Conservation (phyloP, 2,888 invertebrate genomes). For the Sinodicranocentrus sp. region DNA sequence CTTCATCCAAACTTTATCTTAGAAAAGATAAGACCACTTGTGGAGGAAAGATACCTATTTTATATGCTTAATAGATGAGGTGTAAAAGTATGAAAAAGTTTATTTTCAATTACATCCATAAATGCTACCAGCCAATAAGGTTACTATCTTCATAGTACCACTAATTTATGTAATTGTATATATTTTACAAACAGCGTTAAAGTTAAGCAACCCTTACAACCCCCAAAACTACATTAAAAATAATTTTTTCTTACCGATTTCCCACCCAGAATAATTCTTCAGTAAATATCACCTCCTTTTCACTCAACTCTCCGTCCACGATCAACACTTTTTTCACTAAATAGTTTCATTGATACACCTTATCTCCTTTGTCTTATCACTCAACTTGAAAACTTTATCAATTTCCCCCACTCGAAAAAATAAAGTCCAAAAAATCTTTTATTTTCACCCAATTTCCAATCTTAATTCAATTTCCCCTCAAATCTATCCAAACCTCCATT, state of each 20-base stretch:
- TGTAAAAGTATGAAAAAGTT: not conserved
- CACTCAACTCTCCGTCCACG: conserved; percentile 14
- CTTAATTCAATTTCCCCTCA: not conserved
- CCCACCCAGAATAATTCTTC: not conserved
- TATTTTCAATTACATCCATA: not conserved
- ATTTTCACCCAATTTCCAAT: not conserved
- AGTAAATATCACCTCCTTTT: too few species aligned
- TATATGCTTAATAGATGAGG: not conserved
- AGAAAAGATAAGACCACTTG: not conserved
- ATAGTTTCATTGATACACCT: conserved; percentile 52
- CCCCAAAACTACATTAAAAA: not conserved
- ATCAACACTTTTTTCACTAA: conserved; percentile 29
- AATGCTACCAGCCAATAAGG: not conserved
- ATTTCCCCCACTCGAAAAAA: conserved; percentile 7
- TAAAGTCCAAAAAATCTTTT: too few species aligned
- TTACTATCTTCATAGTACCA: not conserved
- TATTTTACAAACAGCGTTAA: not conserved
- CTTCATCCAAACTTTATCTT: not conserved
- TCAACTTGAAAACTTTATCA: too few species aligned
- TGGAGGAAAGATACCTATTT: not conserved
- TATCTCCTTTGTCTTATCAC: too few species aligned
- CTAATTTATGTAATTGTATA: not conserved
- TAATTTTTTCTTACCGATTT: conserved; percentile 1
- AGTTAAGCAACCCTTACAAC: not conserved
- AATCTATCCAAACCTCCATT: too few species aligned